Percentiles rank a stretch among this genome's conserved stretches.
Evolutionary conservation across 2,888 invertebrate genomes (phyloP).

Genomic region (Polylopha cassiicola): DNA sequence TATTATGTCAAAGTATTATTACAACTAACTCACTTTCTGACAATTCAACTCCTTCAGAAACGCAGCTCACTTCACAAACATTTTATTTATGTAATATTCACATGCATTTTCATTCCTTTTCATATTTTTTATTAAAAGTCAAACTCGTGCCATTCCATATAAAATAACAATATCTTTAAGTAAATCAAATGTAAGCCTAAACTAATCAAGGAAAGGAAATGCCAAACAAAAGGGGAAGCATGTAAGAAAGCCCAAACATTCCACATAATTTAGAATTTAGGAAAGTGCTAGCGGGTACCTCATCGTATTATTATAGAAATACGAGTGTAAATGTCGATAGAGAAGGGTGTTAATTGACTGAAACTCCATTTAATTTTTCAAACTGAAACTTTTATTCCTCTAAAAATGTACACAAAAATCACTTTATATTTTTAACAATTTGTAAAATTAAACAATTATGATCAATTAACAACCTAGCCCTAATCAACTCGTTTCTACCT

Average conservation of each 20-base stretch:
- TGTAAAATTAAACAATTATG: constrained; percentile 48
- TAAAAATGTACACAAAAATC: constrained; percentile 70
- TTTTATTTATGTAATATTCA: neutral
- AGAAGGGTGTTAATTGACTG: constrained; percentile 78
- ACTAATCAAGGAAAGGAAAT: constrained; percentile 18
- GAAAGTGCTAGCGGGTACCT: constrained; percentile 21
- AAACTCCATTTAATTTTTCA: constrained; percentile 72
- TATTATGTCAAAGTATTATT: no score
- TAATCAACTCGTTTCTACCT: constrained; percentile 54
- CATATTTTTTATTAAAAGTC: no score
- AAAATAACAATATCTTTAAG: no score
- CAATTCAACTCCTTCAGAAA: constrained; percentile 26
- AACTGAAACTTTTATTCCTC: constrained; percentile 71
- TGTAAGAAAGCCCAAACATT: constrained; percentile 17
- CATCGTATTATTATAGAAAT: constrained; percentile 4
- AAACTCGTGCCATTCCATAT: no score
- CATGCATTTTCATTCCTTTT: constrained; percentile 12
- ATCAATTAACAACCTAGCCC: constrained; percentile 76
- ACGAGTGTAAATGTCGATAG: constrained; percentile 44
- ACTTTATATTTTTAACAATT: constrained; percentile 59
- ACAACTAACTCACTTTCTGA: constrained; percentile 38
- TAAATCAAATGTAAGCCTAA: constrained; percentile 22
- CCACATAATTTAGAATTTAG: constrained; percentile 32
- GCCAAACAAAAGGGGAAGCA: constrained; percentile 21
- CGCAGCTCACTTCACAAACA: constrained; percentile 14